Evolutionary conservation across 2,888 invertebrate species (phyloP).

Genomic region (Fragum sueziense): DNA sequence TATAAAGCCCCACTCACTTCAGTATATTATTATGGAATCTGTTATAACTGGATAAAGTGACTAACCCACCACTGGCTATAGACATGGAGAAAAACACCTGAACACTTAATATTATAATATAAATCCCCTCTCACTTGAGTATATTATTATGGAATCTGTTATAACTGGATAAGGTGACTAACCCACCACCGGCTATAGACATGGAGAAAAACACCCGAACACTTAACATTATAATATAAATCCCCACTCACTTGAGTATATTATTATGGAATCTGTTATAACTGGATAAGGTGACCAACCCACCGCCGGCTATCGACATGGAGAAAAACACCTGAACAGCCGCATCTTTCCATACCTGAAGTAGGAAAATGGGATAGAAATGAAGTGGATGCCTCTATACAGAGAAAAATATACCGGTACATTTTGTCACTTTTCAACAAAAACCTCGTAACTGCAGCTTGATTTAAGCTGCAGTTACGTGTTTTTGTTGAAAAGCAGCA

Average conservation of each 20-base stretch:
- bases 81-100: neutral
- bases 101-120: neutral
- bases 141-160: constrained; percentile 79
- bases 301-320: constrained; percentile 78
- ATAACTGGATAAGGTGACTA: constrained; percentile 80
- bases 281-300: constrained; percentile 79
- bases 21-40: neutral
- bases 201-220: constrained; percentile 80
- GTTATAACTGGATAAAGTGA: too few relatives aligned
- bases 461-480: too few relatives aligned
- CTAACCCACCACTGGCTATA: neutral
- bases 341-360: constrained; percentile 81
- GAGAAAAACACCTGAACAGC: constrained; percentile 81
- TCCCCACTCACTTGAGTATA: constrained; percentile 73
- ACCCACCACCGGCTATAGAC: constrained; percentile 78
- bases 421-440: too few relatives aligned
- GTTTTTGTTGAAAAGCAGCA: too few relatives aligned
- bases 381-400: too few relatives aligned
- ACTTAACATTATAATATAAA: too few relatives aligned
- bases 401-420: too few relatives aligned
- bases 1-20: neutral
- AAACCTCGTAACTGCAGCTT: too few relatives aligned
- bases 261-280: constrained; percentile 80
- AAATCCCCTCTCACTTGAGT: constrained; percentile 75
- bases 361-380: too few relatives aligned